Conservation (phyloP, 2,113 vertebrate genomes). For the Platycercus adscitus region DNA sequence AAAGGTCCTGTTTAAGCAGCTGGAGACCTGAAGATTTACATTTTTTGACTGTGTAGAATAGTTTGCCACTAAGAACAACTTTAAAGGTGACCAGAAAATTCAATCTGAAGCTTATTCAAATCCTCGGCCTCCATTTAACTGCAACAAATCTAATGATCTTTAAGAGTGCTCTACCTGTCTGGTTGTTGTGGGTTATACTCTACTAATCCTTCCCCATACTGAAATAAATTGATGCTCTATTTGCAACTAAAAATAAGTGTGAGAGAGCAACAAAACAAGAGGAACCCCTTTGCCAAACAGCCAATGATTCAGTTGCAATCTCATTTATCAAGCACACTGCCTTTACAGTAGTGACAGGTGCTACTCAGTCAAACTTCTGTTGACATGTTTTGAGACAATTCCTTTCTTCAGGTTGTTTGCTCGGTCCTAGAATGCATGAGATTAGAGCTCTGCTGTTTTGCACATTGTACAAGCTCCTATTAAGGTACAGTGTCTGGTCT, state of each 20-base stretch:
- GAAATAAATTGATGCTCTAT: not conserved
- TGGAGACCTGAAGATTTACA: constrained; percentile 12
- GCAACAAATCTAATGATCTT: not conserved
- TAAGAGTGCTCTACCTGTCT: not conserved
- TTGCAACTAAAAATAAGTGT: not conserved
- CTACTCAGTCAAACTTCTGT: not conserved
- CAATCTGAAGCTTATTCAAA: not conserved
- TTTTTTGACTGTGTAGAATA: not conserved
- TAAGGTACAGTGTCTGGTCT: not conserved
- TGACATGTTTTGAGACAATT: constrained; percentile 19
- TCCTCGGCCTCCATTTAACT: not conserved
- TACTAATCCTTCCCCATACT: not conserved
- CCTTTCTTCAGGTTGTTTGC: not conserved
- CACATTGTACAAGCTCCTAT: not conserved
- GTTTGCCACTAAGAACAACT: not conserved
- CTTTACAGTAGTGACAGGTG: not conserved
- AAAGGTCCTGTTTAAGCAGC: constrained; percentile 30
- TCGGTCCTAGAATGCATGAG: not conserved
- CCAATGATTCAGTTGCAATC: not conserved
- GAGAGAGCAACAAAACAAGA: not conserved
- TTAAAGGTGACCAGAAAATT: not conserved
- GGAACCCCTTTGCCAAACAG: not conserved
- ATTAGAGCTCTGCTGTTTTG: not conserved
- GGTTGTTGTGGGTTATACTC: not conserved
- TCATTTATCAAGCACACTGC: not conserved